phyloP scores from a whole-genome alignment of 2,888 invertebrate species.

The Chloroclysta siterata region DNA sequence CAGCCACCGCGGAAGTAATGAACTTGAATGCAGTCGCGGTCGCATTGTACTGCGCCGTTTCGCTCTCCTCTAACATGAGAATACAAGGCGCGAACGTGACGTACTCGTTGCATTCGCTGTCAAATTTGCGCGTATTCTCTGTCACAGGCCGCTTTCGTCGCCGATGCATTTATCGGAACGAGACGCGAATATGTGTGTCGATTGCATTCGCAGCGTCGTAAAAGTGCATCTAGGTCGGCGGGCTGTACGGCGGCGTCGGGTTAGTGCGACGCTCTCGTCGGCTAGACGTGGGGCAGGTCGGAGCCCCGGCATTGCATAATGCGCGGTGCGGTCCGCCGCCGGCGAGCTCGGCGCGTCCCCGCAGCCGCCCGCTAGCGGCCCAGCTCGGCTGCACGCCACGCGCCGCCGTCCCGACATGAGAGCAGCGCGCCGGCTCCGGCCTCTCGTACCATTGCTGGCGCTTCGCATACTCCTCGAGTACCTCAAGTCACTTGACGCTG shows the following conservation, averaged over 20 bases:
- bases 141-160: constrained; percentile 84
- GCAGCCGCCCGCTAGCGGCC: constrained; percentile 28
- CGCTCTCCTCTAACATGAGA: constrained; percentile 68
- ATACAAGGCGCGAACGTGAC: constrained; percentile 77
- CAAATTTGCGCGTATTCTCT: constrained; percentile 83
- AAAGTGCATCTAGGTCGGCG: constrained; percentile 85
- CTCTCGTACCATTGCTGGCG: constrained; percentile 68
- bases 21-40: constrained; percentile 80
- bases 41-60: constrained; percentile 71
- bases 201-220: constrained; percentile 81
- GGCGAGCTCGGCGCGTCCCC: constrained; percentile 57
- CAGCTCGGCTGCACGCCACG: constrained; percentile 33
- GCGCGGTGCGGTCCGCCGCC: constrained; percentile 65
- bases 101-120: constrained; percentile 80
- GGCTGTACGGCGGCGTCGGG: constrained; percentile 73
- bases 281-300: constrained; percentile 82
- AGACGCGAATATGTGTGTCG: constrained; percentile 85
- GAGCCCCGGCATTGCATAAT: constrained; percentile 73
- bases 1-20: constrained; percentile 83
- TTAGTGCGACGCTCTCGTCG: constrained; percentile 75
- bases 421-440: constrained; percentile 61
- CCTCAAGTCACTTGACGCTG: constrained; percentile 71
- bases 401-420: constrained; percentile 52
- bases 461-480: constrained; percentile 74
- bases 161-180: constrained; percentile 85